phyloP scores from a whole-genome alignment of 2,113 vertebrate species.

The Carlito syrichta region DNA sequence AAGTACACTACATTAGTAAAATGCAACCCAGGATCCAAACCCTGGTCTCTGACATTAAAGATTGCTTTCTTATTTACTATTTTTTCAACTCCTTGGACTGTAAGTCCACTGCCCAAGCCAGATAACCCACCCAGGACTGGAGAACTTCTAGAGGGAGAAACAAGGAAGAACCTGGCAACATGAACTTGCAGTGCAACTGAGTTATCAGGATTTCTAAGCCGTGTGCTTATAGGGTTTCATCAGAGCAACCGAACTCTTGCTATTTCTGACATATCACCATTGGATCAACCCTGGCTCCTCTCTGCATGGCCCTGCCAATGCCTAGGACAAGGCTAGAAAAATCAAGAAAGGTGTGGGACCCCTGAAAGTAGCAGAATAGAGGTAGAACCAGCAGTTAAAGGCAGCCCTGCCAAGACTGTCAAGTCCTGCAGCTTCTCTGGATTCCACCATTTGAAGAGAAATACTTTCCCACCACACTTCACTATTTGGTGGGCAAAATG shows the following conservation, averaged over 20 bases:
- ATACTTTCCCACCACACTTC: background rate
- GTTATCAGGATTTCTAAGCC: background rate
- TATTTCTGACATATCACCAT: background rate
- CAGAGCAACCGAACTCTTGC: background rate
- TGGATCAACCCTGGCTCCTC: background rate
- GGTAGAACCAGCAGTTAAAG: background rate
- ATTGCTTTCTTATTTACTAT: background rate
- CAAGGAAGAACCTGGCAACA: background rate
- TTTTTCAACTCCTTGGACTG: background rate
- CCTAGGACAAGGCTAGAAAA: background rate
- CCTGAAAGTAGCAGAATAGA: background rate
- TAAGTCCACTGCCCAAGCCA: background rate
- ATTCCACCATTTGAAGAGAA: background rate
- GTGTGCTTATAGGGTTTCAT: background rate
- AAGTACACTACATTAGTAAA: background rate
- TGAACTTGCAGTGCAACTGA: background rate
- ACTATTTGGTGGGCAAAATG: background rate
- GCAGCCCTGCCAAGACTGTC: background rate
- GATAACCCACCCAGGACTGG: background rate
- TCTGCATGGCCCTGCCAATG: background rate
- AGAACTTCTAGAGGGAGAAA: background rate
- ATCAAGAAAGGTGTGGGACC: background rate
- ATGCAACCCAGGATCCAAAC: background rate
- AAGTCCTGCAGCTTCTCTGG: background rate
- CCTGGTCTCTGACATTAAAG: background rate